phyloP scores from a whole-genome alignment of 1,140 invertebrate species.

The Samia ricini region DNA sequence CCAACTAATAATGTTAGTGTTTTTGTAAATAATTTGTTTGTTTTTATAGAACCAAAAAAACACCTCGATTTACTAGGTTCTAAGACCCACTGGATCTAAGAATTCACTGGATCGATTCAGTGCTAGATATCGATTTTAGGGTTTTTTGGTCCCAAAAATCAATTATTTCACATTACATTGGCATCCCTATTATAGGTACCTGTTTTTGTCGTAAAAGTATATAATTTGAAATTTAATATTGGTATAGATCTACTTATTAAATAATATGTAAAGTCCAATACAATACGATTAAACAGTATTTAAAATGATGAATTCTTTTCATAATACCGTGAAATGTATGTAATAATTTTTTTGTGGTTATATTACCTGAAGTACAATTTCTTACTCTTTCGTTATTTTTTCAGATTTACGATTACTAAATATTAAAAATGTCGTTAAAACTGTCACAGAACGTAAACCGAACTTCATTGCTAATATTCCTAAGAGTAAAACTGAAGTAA shows the following conservation, averaged over 20 bases:
- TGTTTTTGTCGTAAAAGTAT: neutral
- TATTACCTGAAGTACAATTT: constrained; percentile 13
- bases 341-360: constrained; percentile 44
- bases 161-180: too few relatives aligned
- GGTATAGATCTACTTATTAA: neutral
- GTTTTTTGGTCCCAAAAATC: too few relatives aligned
- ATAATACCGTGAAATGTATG: constrained; percentile 59
- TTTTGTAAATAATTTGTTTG: too few relatives aligned
- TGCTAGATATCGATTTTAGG: too few relatives aligned
- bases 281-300: neutral
- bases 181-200: too few relatives aligned
- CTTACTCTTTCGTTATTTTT: constrained; percentile 21
- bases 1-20: too few relatives aligned
- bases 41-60: too few relatives aligned
- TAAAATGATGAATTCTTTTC: constrained; percentile 51
- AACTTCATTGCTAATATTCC: constrained; percentile 24
- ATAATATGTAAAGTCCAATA: neutral
- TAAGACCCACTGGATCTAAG: too few relatives aligned
- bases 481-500: constrained; percentile 32
- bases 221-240: neutral
- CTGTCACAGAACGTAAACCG: constrained; percentile 50
- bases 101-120: too few relatives aligned
- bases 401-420: constrained; percentile 60
- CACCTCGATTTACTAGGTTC: too few relatives aligned
- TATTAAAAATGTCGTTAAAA: constrained; percentile 51